A percentile compares a stretch with the other conserved stretches of the same genome.
Conservation (phyloP, 2,888 invertebrate species). For the Loripinus fragilis region DNA sequence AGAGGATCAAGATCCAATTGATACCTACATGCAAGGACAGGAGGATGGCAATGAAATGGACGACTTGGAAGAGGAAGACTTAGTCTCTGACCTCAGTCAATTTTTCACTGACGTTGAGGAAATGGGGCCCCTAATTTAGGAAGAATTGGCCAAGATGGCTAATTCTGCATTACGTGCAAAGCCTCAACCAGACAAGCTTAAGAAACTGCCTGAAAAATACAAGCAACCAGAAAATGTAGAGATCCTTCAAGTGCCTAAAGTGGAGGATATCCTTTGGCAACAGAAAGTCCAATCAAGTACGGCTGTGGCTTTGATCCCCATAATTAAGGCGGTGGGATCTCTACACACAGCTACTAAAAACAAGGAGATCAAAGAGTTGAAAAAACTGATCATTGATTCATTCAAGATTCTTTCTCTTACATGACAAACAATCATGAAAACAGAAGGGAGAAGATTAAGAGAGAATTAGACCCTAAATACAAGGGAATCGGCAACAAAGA, state of each 20-base stretch:
- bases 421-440: neutral
- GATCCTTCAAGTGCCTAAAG: neutral
- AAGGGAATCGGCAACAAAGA: neutral
- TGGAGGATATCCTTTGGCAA: neutral
- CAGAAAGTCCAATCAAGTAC: neutral
- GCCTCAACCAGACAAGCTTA: neutral
- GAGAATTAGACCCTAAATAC: neutral
- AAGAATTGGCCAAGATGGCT: neutral
- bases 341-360: neutral
- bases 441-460: neutral
- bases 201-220: neutral
- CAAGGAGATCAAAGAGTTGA: neutral
- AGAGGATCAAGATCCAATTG: neutral
- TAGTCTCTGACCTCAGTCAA: neutral
- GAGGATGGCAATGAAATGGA: no score
- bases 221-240: neutral
- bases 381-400: neutral
- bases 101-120: neutral
- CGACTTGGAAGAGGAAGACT: neutral
- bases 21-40: neutral
- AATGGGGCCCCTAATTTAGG: neutral
- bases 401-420: neutral
- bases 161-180: neutral
- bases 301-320: neutral
- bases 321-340: neutral